Evolutionary conservation across 2,888 invertebrate species (phyloP).

Genomic region (Apamea anceps): DNA sequence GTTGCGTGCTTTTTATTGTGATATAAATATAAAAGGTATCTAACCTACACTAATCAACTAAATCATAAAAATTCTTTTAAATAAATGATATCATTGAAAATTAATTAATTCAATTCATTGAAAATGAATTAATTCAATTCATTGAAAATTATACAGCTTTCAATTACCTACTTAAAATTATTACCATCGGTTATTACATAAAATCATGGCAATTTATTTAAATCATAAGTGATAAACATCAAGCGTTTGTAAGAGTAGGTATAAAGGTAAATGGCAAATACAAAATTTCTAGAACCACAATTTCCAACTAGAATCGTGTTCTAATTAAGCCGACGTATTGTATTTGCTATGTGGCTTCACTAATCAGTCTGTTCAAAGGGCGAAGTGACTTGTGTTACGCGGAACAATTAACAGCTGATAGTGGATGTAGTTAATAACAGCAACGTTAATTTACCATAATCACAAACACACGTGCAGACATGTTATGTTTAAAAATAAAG

Average conservation of each 20-base stretch:
- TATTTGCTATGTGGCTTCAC: background rate
- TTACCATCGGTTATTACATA: too few relatives aligned
- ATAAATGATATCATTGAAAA: background rate
- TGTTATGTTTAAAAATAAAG: too few relatives aligned
- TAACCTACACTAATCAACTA: background rate
- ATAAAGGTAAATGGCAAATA: too few relatives aligned
- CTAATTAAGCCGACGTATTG: background rate
- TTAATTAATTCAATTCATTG: background rate
- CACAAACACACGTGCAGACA: too few relatives aligned
- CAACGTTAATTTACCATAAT: background rate
- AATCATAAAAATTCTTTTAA: background rate
- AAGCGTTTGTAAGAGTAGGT: too few relatives aligned
- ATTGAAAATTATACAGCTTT: background rate
- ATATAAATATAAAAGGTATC: background rate
- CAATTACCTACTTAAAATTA: too few relatives aligned
- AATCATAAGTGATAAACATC: too few relatives aligned
- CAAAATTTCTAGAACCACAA: too few relatives aligned
- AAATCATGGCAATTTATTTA: too few relatives aligned
- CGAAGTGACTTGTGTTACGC: background rate
- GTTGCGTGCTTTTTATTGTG: background rate
- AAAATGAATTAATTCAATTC: background rate
- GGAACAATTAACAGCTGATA: too few relatives aligned
- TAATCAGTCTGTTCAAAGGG: background rate
- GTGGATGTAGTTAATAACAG: background rate
- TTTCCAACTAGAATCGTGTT: too few relatives aligned